Percentiles rank a stretch among this genome's conserved stretches.
Evolutionary conservation across 2,888 invertebrate species (phyloP).

Genomic region (Athripsodes cinereus): DNA sequence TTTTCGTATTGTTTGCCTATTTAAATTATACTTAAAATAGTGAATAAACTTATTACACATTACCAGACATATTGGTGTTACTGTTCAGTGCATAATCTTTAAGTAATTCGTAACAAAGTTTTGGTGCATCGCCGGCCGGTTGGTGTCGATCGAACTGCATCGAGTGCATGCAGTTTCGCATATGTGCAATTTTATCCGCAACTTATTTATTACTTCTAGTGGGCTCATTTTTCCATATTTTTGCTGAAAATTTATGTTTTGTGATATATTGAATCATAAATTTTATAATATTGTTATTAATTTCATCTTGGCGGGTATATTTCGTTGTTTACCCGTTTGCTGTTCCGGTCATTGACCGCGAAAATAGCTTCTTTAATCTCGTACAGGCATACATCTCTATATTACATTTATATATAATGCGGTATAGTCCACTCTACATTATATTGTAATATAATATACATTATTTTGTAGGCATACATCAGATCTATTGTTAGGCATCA

Average conservation of each 20-base stretch:
- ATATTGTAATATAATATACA: too few species aligned
- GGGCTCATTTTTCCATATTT: not conserved
- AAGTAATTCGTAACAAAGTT: conserved; percentile 22
- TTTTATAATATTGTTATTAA: not conserved
- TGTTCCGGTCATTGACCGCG: conserved; percentile 54
- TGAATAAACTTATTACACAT: conserved; percentile 37
- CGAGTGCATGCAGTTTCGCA: conserved; percentile 22
- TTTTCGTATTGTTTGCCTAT: conserved; percentile 17
- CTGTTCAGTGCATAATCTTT: conserved; percentile 8
- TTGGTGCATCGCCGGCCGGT: conserved; percentile 25
- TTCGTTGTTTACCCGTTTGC: conserved; percentile 45
- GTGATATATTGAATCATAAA: not conserved
- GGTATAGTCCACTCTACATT: not conserved
- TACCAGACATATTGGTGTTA: conserved; percentile 5
- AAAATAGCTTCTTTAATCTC: conserved; percentile 40
- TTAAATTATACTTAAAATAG: conserved; percentile 33
- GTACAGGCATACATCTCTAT: conserved; percentile 27
- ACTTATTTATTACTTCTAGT: not conserved
- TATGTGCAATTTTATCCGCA: conserved; percentile 18
- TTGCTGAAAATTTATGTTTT: not conserved
- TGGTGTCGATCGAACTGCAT: conserved; percentile 25
- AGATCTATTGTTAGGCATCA: conserved; percentile 37
- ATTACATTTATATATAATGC: not conserved
- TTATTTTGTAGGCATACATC: not conserved
- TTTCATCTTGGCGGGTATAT: conserved; percentile 24